Conservation (phyloP, 2,113 vertebrate species). For the Polypterus bichir region DNA sequence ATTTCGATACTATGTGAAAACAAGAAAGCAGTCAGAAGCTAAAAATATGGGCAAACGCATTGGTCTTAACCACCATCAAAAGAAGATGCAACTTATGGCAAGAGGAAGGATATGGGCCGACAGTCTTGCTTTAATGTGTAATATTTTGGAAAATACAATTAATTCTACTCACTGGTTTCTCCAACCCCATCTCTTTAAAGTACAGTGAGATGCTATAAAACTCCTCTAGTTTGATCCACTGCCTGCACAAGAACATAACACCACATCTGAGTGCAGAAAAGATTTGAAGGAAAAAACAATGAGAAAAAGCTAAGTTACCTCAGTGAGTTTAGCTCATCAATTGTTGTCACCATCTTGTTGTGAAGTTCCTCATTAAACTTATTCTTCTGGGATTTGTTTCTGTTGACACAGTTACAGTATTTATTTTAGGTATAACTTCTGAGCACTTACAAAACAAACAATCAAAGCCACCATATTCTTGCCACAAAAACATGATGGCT, state of each 20-base stretch:
- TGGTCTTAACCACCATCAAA: no score
- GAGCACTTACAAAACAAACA: no score
- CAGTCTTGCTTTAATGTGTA: no score
- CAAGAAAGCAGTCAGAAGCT: neutral
- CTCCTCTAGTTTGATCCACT: slow-evolving; percentile 77
- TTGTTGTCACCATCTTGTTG: slow-evolving; percentile 85
- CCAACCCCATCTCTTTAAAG: slow-evolving; percentile 77
- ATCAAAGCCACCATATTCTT: no score
- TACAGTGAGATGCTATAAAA: slow-evolving; percentile 64
- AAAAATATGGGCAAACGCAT: no score
- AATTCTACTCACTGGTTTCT: slow-evolving; percentile 71
- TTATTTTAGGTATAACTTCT: no score
- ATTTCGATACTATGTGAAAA: slow-evolving; percentile 65
- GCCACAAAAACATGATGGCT: no score
- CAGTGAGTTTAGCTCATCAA: slow-evolving; percentile 79
- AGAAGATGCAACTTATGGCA: no score
- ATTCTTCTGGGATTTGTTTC: slow-evolving; percentile 78
- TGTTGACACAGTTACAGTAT: slow-evolving; percentile 25
- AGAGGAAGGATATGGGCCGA: no score
- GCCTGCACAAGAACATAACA: slow-evolving; percentile 39
- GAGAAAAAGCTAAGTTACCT: slow-evolving; percentile 49
- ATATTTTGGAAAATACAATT: no score
- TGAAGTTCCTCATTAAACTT: slow-evolving; percentile 81
- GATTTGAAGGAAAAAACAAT: neutral
- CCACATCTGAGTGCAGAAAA: neutral